These are phyloP conservation scores for Nomada goodeniana DNA, from an alignment of 2,888 invertebrate genomes.

Conservation along the genomic window DNA sequence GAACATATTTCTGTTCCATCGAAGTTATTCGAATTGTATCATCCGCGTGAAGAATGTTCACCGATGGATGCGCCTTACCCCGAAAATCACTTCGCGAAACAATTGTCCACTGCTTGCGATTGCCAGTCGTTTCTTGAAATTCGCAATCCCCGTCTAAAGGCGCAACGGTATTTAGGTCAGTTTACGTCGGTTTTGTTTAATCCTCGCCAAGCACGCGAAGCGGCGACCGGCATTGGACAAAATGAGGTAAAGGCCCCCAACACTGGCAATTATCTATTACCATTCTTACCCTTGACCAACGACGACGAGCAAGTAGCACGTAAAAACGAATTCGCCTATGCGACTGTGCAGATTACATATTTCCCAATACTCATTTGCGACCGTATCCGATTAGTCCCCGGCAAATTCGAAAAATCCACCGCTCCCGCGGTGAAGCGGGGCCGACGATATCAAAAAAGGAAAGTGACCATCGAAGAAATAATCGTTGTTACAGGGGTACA, in stretches of 20 bases:
- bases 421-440: too few species aligned
- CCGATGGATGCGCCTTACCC: too few species aligned
- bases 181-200: neutral
- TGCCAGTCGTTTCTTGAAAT: neutral
- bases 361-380: neutral
- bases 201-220: neutral
- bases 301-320: neutral
- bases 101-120: too few species aligned
- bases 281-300: neutral
- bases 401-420: neutral
- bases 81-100: neutral
- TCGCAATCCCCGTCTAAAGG: neutral
- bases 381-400: neutral
- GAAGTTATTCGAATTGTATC: neutral
- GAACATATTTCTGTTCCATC: neutral
- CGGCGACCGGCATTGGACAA: neutral
- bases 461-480: neutral
- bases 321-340: neutral
- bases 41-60: too few species aligned
- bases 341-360: neutral
- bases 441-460: too few species aligned
- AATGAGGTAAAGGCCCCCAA: neutral
- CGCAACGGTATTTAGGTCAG: neutral
- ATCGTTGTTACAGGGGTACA: slow-evolving; percentile 7
- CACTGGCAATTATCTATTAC: neutral